Conservation (phyloP, 2,888 invertebrate genomes). For the Stramonita haemastoma region DNA sequence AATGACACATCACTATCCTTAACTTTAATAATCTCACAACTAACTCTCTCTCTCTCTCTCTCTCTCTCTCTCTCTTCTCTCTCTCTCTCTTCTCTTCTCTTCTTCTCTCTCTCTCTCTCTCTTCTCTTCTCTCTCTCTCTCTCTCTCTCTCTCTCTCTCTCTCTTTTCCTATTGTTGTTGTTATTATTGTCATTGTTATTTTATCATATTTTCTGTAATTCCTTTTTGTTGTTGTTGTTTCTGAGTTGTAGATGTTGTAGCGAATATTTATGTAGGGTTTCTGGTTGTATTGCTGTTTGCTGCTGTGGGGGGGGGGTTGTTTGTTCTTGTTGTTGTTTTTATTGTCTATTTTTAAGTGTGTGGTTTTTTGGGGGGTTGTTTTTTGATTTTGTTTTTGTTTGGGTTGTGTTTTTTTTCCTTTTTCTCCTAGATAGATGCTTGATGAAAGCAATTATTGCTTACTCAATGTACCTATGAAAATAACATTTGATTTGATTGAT, state of each 20-base stretch:
- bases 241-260: too few relatives aligned
- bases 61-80: neutral
- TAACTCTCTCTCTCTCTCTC: too few relatives aligned
- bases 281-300: neutral
- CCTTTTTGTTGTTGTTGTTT: neutral
- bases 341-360: too few relatives aligned
- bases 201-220: neutral
- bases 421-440: too few relatives aligned
- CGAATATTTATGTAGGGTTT: neutral
- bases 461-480: neutral
- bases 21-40: too few relatives aligned
- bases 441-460: too few relatives aligned
- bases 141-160: neutral
- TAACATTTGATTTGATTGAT: too few relatives aligned
- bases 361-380: too few relatives aligned
- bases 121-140: neutral
- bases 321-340: neutral
- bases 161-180: neutral
- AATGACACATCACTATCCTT: too few relatives aligned
- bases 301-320: neutral
- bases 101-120: neutral
- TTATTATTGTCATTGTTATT: neutral
- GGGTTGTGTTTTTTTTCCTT: too few relatives aligned
- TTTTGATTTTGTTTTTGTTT: too few relatives aligned
- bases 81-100: neutral